Percentiles rank a stretch among this genome's conserved stretches.
These are phyloP conservation scores for Bubo blakistoni DNA, from an alignment of 2,113 vertebrate genomes.

Conservation along the genomic window DNA sequence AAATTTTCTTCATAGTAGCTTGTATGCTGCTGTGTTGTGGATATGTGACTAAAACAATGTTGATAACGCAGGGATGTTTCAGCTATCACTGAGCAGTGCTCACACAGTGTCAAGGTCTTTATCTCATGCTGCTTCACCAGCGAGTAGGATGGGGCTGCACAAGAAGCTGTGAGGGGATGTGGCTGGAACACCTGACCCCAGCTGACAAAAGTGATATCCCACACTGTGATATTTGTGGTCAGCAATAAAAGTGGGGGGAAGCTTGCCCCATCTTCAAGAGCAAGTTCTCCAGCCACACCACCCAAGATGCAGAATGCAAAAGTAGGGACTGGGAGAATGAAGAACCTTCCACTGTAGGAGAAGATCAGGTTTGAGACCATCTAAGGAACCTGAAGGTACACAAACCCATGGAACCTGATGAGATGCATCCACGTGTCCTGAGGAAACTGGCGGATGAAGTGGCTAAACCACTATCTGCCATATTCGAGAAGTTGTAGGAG, in stretches of 20 bases:
- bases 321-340: too few species aligned
- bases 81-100: neutral
- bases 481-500: too few species aligned
- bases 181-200: neutral
- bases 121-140: rapidly evolving
- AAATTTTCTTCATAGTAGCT: neutral
- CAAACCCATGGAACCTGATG: too few species aligned
- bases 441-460: too few species aligned
- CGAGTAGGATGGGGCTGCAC: rapidly evolving
- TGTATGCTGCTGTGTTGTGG: neutral
- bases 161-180: neutral
- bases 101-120: neutral
- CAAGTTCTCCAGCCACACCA: too few species aligned
- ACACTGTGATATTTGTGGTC: rapidly evolving
- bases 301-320: too few species aligned
- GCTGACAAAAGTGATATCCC: neutral
- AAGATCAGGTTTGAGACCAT: too few species aligned
- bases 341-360: too few species aligned
- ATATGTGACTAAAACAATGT: neutral
- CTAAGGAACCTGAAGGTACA: too few species aligned
- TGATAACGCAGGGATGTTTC: neutral
- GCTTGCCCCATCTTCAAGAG: too few species aligned
- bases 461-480: too few species aligned
- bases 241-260: neutral
- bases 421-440: too few species aligned